Conservation (phyloP, 2,113 vertebrate genomes). For the Gracilinanus agilis region DNA sequence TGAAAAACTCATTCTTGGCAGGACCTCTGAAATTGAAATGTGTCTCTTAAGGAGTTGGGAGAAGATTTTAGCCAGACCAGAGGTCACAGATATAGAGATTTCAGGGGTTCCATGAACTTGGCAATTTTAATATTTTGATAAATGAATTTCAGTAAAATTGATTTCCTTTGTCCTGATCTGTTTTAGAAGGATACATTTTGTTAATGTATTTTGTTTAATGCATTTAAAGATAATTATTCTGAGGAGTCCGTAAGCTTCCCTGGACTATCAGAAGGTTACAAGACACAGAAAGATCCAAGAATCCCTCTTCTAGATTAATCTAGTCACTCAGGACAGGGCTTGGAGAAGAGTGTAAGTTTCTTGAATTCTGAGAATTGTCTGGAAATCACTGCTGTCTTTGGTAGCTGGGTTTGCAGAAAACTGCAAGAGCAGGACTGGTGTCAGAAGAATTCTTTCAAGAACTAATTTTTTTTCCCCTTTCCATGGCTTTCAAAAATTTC, state of each 20-base stretch:
- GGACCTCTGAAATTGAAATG: background rate
- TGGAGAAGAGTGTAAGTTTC: background rate
- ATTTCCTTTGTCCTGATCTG: background rate
- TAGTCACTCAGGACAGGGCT: background rate
- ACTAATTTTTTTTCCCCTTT: slow-evolving; percentile 12
- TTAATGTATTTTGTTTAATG: background rate
- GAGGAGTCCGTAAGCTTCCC: background rate
- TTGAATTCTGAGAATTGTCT: background rate
- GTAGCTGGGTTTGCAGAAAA: background rate
- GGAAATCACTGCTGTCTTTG: background rate
- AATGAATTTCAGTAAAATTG: background rate
- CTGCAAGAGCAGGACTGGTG: background rate
- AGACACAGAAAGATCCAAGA: background rate
- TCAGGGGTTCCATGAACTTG: background rate
- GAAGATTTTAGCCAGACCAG: background rate
- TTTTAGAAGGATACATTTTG: too few relatives aligned
- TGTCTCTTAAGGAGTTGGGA: background rate
- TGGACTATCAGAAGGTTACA: background rate
- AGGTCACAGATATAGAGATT: background rate
- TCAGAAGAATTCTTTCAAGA: background rate
- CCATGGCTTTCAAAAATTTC: background rate
- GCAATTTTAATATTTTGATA: background rate
- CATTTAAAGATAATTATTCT: background rate
- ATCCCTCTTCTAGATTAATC: background rate
- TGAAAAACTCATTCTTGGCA: background rate